A percentile compares a stretch with the other conserved stretches of the same genome.
These are phyloP conservation scores for Altica lythri DNA, from an alignment of 2,888 invertebrate species.

Conservation along the genomic window DNA sequence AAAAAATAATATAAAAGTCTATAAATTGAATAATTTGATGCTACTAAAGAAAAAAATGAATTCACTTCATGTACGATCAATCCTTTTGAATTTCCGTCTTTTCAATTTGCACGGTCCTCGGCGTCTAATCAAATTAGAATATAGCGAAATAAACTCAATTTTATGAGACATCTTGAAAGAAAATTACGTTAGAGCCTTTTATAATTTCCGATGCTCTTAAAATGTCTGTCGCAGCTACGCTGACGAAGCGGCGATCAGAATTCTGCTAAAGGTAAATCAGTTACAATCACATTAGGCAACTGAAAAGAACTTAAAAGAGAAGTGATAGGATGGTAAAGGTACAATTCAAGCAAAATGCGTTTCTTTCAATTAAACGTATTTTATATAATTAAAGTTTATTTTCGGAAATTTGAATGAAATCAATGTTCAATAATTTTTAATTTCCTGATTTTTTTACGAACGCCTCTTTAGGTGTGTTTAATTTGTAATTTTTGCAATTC, in stretches of 20 bases:
- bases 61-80: constrained; percentile 19
- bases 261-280: constrained; percentile 13
- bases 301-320: constrained; percentile 7
- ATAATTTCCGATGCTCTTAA: constrained; percentile 26
- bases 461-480: no score
- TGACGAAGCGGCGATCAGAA: constrained; percentile 7
- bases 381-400: no score
- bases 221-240: constrained; percentile 15
- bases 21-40: constrained; percentile 13
- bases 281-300: constrained; percentile 18
- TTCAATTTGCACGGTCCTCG: constrained; percentile 19
- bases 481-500: no score
- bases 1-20: constrained; percentile 7
- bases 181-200: constrained; percentile 26
- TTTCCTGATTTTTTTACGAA: no score
- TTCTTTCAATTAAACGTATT: constrained; percentile 4
- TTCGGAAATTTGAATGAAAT: no score
- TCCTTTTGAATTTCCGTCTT: constrained; percentile 23
- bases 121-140: constrained; percentile 24
- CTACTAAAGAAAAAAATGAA: constrained; percentile 12
- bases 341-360: neutral
- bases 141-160: constrained; percentile 28
- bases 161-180: constrained; percentile 26
- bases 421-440: no score
- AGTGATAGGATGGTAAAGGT: constrained; percentile 2